Evolutionary conservation across 2,797 vertebrate species (phyloP).

Genomic region (Tadarida brasiliensis): DNA sequence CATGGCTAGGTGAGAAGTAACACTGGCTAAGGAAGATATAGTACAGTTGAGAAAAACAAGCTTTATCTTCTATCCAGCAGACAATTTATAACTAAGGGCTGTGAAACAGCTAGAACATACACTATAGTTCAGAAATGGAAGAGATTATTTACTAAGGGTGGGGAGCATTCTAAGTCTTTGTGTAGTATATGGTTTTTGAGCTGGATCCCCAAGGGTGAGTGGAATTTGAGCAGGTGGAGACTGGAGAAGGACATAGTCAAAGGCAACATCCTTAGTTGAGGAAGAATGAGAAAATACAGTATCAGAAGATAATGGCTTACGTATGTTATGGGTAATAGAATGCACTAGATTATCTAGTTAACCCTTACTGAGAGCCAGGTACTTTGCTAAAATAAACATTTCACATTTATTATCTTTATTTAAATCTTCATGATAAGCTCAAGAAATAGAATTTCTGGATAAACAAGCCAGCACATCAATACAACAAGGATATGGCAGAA

Average conservation of each 20-base stretch:
- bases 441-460: background rate
- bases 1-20: background rate
- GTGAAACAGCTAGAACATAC: background rate
- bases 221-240: background rate
- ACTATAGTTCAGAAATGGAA: background rate
- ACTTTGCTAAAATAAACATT: constrained; percentile 43
- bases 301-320: background rate
- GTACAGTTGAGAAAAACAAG: background rate
- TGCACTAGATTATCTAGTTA: background rate
- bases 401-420: background rate
- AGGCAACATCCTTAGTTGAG: background rate
- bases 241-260: background rate
- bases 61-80: background rate
- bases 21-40: background rate
- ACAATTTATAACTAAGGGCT: background rate
- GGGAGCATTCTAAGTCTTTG: background rate
- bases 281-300: background rate
- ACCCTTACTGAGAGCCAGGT: background rate
- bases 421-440: background rate
- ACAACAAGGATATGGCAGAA: background rate
- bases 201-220: background rate
- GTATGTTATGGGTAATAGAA: background rate
- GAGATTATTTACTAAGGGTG: background rate
- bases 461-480: background rate
- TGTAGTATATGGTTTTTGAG: background rate